These are phyloP conservation scores for Tetranychus truncatus DNA, from an alignment of 2,888 invertebrate species.

Conservation along the genomic window DNA sequence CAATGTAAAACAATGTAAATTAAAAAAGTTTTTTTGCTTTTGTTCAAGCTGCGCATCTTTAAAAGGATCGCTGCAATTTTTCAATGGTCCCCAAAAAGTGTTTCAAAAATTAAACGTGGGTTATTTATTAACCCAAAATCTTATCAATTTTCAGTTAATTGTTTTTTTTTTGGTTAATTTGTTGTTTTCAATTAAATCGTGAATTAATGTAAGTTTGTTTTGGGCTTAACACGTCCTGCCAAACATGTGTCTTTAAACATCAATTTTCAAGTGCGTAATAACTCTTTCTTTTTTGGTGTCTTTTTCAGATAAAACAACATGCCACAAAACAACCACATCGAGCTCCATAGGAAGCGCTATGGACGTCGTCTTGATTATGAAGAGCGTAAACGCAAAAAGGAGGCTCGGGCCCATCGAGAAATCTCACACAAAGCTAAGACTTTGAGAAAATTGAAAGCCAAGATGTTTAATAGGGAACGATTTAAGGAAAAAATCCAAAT, in stretches of 20 bases:
- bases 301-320: slow-evolving; percentile 35
- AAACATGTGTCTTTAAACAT: too few relatives aligned
- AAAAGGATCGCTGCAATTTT: too few relatives aligned
- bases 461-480: slow-evolving; percentile 86
- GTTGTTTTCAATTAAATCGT: background rate
- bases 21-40: too few relatives aligned
- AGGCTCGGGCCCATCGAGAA: slow-evolving; percentile 82
- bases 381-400: slow-evolving; percentile 82
- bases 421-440: slow-evolving; percentile 73
- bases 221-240: background rate
- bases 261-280: too few relatives aligned
- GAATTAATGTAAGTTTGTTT: background rate
- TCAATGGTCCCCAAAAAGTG: too few relatives aligned
- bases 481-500: slow-evolving; percentile 96
- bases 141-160: too few relatives aligned
- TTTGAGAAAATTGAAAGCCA: slow-evolving; percentile 86
- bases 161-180: background rate
- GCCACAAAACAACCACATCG: slow-evolving; percentile 99
- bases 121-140: background rate
- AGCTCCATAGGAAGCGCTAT: slow-evolving; percentile 84
- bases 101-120: background rate
- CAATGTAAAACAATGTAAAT: too few relatives aligned
- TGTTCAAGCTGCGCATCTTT: too few relatives aligned
- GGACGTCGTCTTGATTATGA: slow-evolving; percentile 93
- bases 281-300: too few relatives aligned